A percentile compares a stretch with the other conserved stretches of the same genome.
These are phyloP conservation scores for Vimba vimba DNA, from an alignment of 2,113 vertebrate genomes.

Conservation along the genomic window DNA sequence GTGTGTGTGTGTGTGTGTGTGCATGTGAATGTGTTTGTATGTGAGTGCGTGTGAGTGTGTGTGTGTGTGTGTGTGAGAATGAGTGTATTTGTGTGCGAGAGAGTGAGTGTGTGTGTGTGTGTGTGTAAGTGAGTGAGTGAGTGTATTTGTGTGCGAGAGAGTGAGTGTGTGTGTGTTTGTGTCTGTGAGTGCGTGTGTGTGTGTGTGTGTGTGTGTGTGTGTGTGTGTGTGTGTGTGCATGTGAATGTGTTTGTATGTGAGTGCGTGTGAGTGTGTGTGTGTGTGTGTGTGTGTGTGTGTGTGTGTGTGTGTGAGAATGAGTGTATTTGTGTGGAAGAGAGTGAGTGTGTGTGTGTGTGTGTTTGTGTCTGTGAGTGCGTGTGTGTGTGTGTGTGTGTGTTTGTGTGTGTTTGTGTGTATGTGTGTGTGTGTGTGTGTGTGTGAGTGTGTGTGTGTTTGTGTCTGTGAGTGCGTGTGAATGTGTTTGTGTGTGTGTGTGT, in stretches of 20 bases:
- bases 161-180: conserved; percentile 3
- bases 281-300: no score
- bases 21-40: neutral
- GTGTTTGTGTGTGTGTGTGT: neutral
- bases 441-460: neutral
- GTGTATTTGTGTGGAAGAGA: no score
- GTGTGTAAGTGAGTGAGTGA: no score
- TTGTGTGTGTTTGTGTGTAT: neutral
- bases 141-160: conserved; percentile 19
- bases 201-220: neutral
- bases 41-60: neutral
- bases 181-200: neutral
- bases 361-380: neutral
- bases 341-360: neutral
- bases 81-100: neutral
- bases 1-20: neutral
- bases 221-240: neutral
- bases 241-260: neutral
- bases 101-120: no score
- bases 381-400: neutral
- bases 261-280: neutral
- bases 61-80: neutral
- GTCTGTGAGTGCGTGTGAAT: neutral
- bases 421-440: neutral
- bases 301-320: neutral